Evolutionary conservation across 2,113 vertebrate genomes (phyloP).

Genomic region (Gallinago paraguaiae): DNA sequence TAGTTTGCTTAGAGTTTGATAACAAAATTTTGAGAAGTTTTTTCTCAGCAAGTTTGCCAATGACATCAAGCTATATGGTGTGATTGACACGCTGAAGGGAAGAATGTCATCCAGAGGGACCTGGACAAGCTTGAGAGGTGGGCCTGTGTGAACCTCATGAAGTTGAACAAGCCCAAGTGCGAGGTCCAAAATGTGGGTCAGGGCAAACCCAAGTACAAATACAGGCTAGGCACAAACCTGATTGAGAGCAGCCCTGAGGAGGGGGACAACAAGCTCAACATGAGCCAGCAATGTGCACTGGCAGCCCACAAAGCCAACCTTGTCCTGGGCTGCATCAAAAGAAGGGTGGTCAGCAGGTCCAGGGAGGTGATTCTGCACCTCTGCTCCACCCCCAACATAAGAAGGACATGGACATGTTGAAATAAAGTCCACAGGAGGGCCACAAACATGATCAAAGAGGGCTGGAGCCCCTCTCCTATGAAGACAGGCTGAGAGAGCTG

Average conservation of each 20-base stretch:
- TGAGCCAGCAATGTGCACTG: background rate
- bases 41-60: background rate
- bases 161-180: background rate
- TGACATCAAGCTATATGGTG: background rate
- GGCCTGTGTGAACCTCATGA: background rate
- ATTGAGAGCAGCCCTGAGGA: background rate
- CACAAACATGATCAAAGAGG: background rate
- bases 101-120: background rate
- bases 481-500: background rate
- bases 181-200: background rate
- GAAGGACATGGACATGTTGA: background rate
- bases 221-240: no score
- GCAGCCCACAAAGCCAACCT: background rate
- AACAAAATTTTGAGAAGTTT: background rate
- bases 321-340: background rate
- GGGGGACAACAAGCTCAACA: background rate
- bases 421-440: background rate
- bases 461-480: background rate
- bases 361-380: background rate
- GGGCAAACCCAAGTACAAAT: background rate
- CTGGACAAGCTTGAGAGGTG: background rate
- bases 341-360: background rate
- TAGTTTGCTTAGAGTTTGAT: background rate
- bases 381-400: background rate
- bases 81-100: background rate